Percentiles rank a stretch among this genome's conserved stretches.
Conservation (phyloP, 2,797 vertebrate species). For the Ctenopoma multispine region DNA sequence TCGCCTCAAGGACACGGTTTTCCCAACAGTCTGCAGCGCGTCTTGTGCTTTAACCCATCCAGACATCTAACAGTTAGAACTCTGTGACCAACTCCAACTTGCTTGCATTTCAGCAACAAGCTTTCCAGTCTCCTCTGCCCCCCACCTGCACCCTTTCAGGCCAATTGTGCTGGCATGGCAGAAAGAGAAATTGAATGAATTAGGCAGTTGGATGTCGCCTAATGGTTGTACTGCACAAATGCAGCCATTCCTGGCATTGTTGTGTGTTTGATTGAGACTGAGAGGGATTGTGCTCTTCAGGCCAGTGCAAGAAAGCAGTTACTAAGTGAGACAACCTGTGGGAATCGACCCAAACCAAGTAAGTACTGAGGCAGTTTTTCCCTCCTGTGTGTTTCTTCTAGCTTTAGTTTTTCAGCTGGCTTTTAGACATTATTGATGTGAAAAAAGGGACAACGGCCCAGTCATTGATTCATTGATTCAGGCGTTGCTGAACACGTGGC, state of each 20-base stretch:
- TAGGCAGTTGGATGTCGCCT: constrained; percentile 73
- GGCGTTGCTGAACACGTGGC: constrained; percentile 23
- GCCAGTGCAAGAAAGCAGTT: constrained; percentile 63
- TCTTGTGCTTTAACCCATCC: constrained; percentile 44
- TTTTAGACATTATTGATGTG: constrained; percentile 32
- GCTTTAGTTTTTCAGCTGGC: constrained; percentile 17
- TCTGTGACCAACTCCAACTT: constrained; percentile 49
- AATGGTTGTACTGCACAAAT: constrained; percentile 69
- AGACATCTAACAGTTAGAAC: constrained; percentile 20
- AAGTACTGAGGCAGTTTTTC: constrained; percentile 40
- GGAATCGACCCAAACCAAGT: constrained; percentile 61
- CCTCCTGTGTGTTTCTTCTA: constrained; percentile 24
- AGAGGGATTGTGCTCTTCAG: constrained; percentile 71
- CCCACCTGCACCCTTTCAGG: constrained; percentile 64
- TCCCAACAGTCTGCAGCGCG: constrained; percentile 41
- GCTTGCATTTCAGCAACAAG: constrained; percentile 44
- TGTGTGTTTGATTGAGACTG: constrained; percentile 67
- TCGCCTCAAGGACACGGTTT: constrained; percentile 60
- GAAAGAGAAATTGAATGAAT: constrained; percentile 72
- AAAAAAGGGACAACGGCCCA: constrained; percentile 6
- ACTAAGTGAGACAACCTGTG: constrained; percentile 75
- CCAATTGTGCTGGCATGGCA: constrained; percentile 70
- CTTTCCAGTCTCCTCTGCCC: constrained; percentile 42
- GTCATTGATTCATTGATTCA: constrained; percentile 36
- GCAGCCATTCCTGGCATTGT: constrained; percentile 75